Evolutionary conservation across 64 coral and sea anemone species (phyloP).

Genomic region (Catalaphyllia jardinei): DNA sequence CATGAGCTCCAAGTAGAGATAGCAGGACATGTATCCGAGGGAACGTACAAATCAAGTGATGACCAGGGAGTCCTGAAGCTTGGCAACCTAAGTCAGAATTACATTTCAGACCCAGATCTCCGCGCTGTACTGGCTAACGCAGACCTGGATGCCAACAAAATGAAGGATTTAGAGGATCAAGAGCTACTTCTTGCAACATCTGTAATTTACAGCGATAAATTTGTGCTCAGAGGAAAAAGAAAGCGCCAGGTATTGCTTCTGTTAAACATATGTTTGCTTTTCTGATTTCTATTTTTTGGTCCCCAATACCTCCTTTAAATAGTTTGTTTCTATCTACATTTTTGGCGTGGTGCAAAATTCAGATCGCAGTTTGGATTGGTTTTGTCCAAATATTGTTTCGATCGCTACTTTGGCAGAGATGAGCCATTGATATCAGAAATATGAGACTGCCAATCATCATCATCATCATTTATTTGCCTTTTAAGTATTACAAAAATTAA

Average conservation of each 20-base stretch:
- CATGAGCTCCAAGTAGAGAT: not conserved
- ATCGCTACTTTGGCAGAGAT: too few relatives aligned
- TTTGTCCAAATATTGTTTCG: too few relatives aligned
- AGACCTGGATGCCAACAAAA: not conserved
- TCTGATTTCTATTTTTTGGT: too few relatives aligned
- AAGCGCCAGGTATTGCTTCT: not conserved
- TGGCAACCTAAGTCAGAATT: not conserved
- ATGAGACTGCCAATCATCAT: too few relatives aligned
- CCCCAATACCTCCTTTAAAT: not conserved
- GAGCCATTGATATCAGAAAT: too few relatives aligned
- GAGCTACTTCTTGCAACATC: conserved; percentile 10
- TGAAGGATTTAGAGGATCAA: not conserved
- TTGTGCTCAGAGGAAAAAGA: not conserved
- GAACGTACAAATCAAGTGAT: not conserved
- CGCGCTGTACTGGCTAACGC: not conserved
- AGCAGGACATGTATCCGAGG: not conserved
- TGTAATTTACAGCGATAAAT: conserved; percentile 9
- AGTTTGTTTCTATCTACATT: not conserved
- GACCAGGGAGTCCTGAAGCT: not conserved
- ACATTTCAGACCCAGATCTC: not conserved
- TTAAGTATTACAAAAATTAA: too few relatives aligned
- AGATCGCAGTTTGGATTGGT: too few relatives aligned
- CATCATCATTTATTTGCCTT: too few relatives aligned
- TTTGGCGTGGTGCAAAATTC: not conserved
- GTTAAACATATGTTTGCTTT: not conserved